A percentile compares a stretch with the other conserved stretches of the same genome.
Evolutionary conservation across 2,888 invertebrate species (phyloP).

Genomic region (Eledone cirrhosa): DNA sequence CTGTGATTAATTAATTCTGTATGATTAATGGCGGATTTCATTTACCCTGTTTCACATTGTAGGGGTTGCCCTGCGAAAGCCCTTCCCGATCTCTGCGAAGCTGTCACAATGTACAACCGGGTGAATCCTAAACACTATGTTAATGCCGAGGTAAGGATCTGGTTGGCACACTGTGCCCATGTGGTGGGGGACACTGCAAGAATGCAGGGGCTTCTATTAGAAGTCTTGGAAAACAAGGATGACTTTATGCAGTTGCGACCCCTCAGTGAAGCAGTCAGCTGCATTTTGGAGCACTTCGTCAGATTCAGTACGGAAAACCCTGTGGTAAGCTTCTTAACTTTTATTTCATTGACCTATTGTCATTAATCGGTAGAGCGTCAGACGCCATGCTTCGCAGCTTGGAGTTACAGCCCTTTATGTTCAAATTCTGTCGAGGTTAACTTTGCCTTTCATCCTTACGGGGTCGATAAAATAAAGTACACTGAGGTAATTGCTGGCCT

Average conservation of each 20-base stretch:
- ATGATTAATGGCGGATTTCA: no score
- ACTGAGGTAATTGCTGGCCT: no score
- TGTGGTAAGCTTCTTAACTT: no score
- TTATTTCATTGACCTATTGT: no score
- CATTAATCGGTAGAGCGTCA: no score
- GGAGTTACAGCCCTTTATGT: no score
- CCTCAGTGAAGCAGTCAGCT: neutral
- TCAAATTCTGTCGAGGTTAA: no score
- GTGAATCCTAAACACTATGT: neutral
- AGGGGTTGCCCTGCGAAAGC: neutral
- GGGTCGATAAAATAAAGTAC: no score
- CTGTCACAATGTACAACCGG: neutral
- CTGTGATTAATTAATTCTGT: no score
- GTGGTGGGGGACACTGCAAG: neutral
- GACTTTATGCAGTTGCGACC: neutral
- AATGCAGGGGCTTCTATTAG: neutral
- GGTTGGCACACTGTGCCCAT: neutral
- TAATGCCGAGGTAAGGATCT: slow-evolving; percentile 13
- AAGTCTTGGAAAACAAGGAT: neutral
- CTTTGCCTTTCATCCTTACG: no score
- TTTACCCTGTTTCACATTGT: no score
- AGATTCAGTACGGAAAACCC: neutral
- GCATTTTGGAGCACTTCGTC: neutral
- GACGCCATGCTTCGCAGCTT: no score
- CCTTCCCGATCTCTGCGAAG: neutral